phyloP scores from a whole-genome alignment of 2,888 invertebrate genomes.

The Apodemia hepburni region DNA sequence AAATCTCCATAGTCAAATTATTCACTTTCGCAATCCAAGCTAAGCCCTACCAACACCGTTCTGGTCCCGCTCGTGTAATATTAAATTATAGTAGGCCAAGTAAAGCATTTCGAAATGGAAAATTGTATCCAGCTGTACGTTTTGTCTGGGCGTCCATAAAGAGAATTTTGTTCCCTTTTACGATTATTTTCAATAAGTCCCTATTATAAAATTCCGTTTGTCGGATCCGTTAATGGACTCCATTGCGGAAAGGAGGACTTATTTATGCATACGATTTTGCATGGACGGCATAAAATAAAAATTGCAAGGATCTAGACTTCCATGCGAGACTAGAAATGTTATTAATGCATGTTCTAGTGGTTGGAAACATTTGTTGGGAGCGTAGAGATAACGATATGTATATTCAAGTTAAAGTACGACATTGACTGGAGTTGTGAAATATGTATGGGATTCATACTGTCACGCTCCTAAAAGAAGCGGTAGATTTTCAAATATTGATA shows the following conservation, averaged over 20 bases:
- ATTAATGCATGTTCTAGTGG: conserved; percentile 44
- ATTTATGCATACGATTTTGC: conserved; percentile 31
- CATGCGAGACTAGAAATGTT: conserved; percentile 43
- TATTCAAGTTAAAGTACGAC: conserved; percentile 32
- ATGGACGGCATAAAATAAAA: conserved; percentile 30
- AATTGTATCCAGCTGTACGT: conserved; percentile 56
- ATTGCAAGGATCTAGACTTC: conserved; percentile 27
- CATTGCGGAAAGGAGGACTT: conserved; percentile 23
- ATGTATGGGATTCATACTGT: conserved; percentile 58
- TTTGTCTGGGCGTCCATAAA: conserved; percentile 43
- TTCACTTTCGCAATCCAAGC: conserved; percentile 71
- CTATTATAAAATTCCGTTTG: conserved; percentile 49
- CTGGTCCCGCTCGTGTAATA: conserved; percentile 61
- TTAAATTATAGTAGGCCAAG: conserved; percentile 74
- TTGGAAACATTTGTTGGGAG: conserved; percentile 31
- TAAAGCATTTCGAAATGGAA: conserved; percentile 72
- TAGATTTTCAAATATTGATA: neutral
- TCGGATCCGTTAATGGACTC: conserved; percentile 33
- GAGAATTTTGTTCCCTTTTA: conserved; percentile 36
- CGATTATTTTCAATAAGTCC: conserved; percentile 32
- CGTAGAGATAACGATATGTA: conserved; percentile 31
- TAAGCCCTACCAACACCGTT: conserved; percentile 58
- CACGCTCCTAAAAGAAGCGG: conserved; percentile 41
- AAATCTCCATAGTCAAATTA: conserved; percentile 74
- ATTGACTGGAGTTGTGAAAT: conserved; percentile 59